Evolutionary conservation across 2,888 invertebrate genomes (phyloP), one percentile per base, ranked within the genome.

Genomic region (Acrocyrtus sp.): DNA sequence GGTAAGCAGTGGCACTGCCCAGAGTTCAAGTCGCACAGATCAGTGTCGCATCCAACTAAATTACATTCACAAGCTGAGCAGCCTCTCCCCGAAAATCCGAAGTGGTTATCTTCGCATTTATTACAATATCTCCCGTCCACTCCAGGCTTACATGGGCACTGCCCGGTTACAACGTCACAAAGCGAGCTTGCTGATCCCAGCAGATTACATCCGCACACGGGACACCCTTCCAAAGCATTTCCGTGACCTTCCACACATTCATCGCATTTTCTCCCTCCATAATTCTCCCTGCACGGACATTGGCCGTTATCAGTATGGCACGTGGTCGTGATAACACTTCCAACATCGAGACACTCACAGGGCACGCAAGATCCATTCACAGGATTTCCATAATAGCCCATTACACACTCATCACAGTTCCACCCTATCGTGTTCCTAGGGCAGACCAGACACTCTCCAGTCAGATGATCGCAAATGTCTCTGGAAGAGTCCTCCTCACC

Each of bases 361-460:
- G 93, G 83, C 81, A 83, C 81, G 78, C 87, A 87, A 73, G 86
- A 84, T 39, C 86, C 87, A 81, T 86, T 83, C n/a, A 86, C 79
- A 10, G 87, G 86, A 81, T 87, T 85, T 41, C 87, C 87, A 83
- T 85, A 87, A 82, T 83, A 86, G 72, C 86, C 86, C 29, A 85
- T 83, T 62, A 85, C 81, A 83, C 88, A 88, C 61, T 83, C 83
- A 63, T 87, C 86, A 82, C 80, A 81, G 45, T 80, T 78, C 80
- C 80, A 80, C 0, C 79, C 66, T 6, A 88, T 88, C 0, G 92
- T 92, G 82, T 91, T 90, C 53, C 90, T 90, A 61, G 87, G 90
- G 83, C 98, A 98, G 47, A 91, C 90, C 65, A 94, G 88, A 84
- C 98, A 98, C 78, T 89, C 89, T 1, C 98, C 98, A 0, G 92